Evolutionary conservation across 2,888 invertebrate genomes (phyloP), one percentile per base, ranked within the genome.

Genomic region (Spodoptera littoralis): DNA sequence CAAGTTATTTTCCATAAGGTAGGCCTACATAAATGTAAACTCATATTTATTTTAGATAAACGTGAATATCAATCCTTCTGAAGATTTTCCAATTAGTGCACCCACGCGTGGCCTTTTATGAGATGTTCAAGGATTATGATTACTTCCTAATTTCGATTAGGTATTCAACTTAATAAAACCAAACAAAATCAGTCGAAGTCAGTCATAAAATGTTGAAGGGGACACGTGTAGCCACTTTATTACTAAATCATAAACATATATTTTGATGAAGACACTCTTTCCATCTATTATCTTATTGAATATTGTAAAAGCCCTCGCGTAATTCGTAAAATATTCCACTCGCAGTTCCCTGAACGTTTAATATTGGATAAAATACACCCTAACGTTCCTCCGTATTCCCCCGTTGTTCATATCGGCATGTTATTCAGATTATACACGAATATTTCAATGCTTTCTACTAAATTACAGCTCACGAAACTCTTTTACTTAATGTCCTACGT

Each of bases 381-480:
- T 88, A 86, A 85, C 90, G 92, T 90, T 88, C 84, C 85, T 78
- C 80, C 85, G 87, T 91, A 91, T 91, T 93, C 93, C 93, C 92
- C 92, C 92, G 94, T 91, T 92, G 93, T 93, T 94, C 94, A 94
- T 94, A 94, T 94, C 90, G 92, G 91, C 93, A 94, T 94, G 94
- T 94, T 94, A 94, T 94, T 93, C 92, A 92, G 93, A 94, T 93
- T 94, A 94, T 92, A 94, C 94, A 94, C 93, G 94, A 94, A 94
- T 93, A 93, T 93, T 94, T 94, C 94, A 93, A 94, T 93, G 94
- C 94, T 94, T 93, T 94, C 92, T 94, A 93, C 92, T 92, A 94
- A 94, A 94, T 94, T 94, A 94, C 92, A 91, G 90, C 90, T 88
- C 91, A 92, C 92, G 92, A 86, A 90, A 91, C 89, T 91, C 91